Conservation (phyloP, 2,113 vertebrate species). For the Phocoena phocoena region DNA sequence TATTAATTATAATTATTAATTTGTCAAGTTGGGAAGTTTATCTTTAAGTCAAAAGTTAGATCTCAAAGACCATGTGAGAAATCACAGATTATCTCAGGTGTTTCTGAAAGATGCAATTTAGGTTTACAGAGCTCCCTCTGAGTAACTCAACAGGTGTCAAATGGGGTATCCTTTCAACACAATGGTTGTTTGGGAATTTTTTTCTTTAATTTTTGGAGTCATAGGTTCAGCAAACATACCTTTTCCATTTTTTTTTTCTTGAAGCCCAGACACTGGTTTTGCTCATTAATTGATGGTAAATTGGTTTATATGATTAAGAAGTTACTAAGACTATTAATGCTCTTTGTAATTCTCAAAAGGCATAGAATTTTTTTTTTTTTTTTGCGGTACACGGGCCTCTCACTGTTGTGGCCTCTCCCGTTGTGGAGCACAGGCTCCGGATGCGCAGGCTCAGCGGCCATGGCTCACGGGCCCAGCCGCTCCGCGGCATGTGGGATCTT, state of each 20-base stretch:
- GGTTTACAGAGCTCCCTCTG: not conserved
- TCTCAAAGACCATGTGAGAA: constrained; percentile 19
- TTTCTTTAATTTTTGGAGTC: constrained; percentile 42
- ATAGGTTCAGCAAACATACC: not conserved
- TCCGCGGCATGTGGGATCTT: no score
- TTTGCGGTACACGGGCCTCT: no score
- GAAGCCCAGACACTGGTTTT: not conserved
- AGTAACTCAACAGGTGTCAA: not conserved
- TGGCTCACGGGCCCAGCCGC: no score
- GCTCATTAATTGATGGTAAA: constrained; percentile 5
- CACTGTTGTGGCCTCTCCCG: no score
- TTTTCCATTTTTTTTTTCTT: not conserved
- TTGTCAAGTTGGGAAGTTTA: constrained; percentile 2
- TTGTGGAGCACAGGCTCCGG: no score
- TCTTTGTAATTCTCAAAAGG: constrained; percentile 42
- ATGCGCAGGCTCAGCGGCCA: no score
- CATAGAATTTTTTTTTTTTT: not conserved
- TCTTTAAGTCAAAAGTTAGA: constrained; percentile 31
- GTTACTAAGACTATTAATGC: not conserved
- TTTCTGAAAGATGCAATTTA: constrained; percentile 15
- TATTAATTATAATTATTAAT: constrained; percentile 38
- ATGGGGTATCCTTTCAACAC: not conserved
- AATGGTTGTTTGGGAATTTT: not conserved
- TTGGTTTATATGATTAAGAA: constrained; percentile 40
- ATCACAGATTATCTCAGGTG: not conserved